These are phyloP conservation scores for Otis tarda DNA, from an alignment of 2,113 vertebrate species.

Conservation along the genomic window DNA sequence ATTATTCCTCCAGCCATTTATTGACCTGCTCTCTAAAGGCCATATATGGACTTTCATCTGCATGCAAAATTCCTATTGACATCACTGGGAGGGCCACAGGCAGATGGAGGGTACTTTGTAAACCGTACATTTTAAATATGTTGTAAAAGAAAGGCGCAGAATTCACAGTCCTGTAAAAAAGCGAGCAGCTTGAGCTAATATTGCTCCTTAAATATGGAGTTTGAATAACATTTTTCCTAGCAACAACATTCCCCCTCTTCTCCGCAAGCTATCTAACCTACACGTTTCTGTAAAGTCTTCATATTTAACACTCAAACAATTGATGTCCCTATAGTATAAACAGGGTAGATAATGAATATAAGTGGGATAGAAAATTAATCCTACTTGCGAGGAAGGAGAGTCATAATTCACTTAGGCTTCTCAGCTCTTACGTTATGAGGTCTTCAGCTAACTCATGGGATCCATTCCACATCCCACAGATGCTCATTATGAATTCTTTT, in stretches of 20 bases:
- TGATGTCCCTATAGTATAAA: conserved; percentile 69
- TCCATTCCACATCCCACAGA: conserved; percentile 76
- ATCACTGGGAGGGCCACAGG: conserved; percentile 48
- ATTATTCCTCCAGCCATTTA: conserved; percentile 75
- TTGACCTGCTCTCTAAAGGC: conserved; percentile 71
- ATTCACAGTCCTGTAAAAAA: not conserved
- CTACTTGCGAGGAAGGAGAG: conserved; percentile 68
- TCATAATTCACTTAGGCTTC: conserved; percentile 78
- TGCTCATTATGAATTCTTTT: conserved; percentile 83
- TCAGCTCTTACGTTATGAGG: conserved; percentile 72
- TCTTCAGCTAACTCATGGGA: conserved; percentile 76
- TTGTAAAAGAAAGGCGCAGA: not conserved
- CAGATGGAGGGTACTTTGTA: conserved; percentile 57
- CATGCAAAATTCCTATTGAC: conserved; percentile 70
- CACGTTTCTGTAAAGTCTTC: conserved; percentile 49
- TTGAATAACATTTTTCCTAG: conserved; percentile 17
- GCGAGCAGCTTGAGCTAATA: conserved; percentile 22
- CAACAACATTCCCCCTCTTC: not conserved
- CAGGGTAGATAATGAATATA: conserved; percentile 73
- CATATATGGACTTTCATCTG: conserved; percentile 65
- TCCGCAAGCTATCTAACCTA: conserved; percentile 10
- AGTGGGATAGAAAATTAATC: conserved; percentile 72
- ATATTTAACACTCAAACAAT: conserved; percentile 66
- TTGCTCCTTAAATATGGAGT: conserved; percentile 18
- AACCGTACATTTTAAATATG: conserved; percentile 55